Percentiles rank a stretch among this genome's conserved stretches.
Evolutionary conservation across 2,888 invertebrate species (phyloP).

Genomic region (Cosmopolites sordidus): DNA sequence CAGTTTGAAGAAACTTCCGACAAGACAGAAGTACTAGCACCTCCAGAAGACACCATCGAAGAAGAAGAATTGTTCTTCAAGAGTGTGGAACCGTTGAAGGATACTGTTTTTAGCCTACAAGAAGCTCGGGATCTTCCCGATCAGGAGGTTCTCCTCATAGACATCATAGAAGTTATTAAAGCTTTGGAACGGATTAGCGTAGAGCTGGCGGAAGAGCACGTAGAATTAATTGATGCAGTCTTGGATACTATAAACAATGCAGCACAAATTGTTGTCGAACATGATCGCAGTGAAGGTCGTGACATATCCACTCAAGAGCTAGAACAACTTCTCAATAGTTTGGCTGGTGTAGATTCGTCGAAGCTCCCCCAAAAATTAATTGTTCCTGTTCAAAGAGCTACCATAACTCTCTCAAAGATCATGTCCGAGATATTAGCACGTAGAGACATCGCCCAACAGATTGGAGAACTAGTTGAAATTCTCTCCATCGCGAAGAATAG

Average conservation of each 20-base stretch:
- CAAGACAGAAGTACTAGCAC: not conserved
- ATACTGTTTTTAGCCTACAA: slow-evolving; percentile 15
- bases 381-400: slow-evolving; percentile 23
- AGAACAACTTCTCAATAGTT: not conserved
- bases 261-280: slow-evolving; percentile 14
- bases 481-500: not conserved
- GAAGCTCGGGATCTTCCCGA: slow-evolving; percentile 13
- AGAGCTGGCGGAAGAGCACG: slow-evolving; percentile 17
- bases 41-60: slow-evolving; percentile 15
- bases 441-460: not conserved
- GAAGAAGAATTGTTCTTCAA: slow-evolving; percentile 22
- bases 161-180: slow-evolving; percentile 19
- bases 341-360: slow-evolving; percentile 6
- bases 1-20: slow-evolving; percentile 18
- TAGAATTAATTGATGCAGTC: slow-evolving; percentile 16
- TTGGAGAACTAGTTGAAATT: not conserved
- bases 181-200: slow-evolving; percentile 9
- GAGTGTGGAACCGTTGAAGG: slow-evolving; percentile 17
- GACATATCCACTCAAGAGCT: slow-evolving; percentile 6
- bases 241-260: slow-evolving; percentile 19
- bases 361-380: slow-evolving; percentile 14
- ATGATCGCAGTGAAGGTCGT: slow-evolving; percentile 1
- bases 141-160: slow-evolving; percentile 23
- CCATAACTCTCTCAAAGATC: slow-evolving; percentile 19
- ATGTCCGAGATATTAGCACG: slow-evolving; percentile 13